Percentiles rank a stretch among this genome's conserved stretches.
Evolutionary conservation across 2,113 vertebrate species (phyloP).

Genomic region (Leucopsar rothschildi): DNA sequence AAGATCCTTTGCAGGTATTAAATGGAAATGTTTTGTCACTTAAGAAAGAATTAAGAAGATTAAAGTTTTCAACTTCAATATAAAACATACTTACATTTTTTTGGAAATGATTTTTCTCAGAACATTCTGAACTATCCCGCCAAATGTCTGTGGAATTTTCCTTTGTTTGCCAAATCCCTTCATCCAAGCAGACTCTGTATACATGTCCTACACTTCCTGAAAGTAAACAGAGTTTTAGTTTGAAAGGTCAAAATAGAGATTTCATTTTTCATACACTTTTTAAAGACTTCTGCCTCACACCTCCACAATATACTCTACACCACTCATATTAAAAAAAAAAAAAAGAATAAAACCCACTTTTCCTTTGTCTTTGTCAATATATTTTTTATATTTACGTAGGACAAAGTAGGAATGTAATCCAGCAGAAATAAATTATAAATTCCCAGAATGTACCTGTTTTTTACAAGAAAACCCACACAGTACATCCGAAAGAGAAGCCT

Average conservation of each 20-base stretch:
- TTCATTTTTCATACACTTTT: neutral
- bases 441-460: neutral
- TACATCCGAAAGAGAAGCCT: neutral
- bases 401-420: neutral
- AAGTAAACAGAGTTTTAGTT: conserved; percentile 70
- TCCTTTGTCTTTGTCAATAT: neutral
- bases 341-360: rapidly evolving
- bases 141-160: conserved; percentile 84
- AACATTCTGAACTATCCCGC: conserved; percentile 86
- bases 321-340: neutral
- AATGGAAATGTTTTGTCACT: neutral
- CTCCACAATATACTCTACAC: neutral
- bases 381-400: neutral
- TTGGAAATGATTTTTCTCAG: conserved; percentile 69
- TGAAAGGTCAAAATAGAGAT: conserved; percentile 61
- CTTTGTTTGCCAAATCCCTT: conserved; percentile 81
- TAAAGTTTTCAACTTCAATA: neutral
- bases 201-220: conserved; percentile 79
- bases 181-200: conserved; percentile 82
- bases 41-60: conserved; percentile 22
- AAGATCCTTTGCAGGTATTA: neutral
- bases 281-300: neutral
- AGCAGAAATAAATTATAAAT: neutral
- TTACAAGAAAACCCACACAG: neutral
- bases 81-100: conserved; percentile 76